Percentiles rank a stretch among this genome's conserved stretches.
These are phyloP conservation scores for Hylyphantes graminicola DNA, from an alignment of 1,140 invertebrate species.

Conservation along the genomic window DNA sequence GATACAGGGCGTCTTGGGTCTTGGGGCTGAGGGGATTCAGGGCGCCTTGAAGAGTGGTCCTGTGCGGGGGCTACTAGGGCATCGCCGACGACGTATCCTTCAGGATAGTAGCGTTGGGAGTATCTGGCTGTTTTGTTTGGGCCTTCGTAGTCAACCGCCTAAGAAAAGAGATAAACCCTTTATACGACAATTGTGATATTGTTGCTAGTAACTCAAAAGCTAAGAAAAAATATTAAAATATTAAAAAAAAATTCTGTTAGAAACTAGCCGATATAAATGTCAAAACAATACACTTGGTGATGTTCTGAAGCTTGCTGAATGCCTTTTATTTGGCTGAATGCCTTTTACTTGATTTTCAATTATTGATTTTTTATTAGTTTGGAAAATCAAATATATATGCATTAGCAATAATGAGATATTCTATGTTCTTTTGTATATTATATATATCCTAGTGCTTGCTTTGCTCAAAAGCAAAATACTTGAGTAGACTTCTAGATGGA, in stretches of 20 bases:
- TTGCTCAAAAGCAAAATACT: too few relatives aligned
- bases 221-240: background rate
- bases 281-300: too few relatives aligned
- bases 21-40: conserved; percentile 14
- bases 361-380: too few relatives aligned
- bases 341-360: too few relatives aligned
- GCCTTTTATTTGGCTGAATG: too few relatives aligned
- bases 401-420: too few relatives aligned
- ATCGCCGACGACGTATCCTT: conserved; percentile 64
- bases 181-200: background rate
- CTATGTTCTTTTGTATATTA: too few relatives aligned
- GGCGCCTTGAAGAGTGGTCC: conserved; percentile 1
- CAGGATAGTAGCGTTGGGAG: conserved; percentile 77
- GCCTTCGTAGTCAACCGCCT: conserved; percentile 63
- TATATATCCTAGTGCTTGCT: too few relatives aligned
- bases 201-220: background rate
- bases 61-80: conserved; percentile 33
- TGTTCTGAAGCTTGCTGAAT: too few relatives aligned
- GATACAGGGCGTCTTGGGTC: conserved; percentile 1
- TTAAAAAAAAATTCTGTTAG: background rate
- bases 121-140: conserved; percentile 83
- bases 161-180: conserved; percentile 16
- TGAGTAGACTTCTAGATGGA: too few relatives aligned
- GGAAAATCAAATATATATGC: too few relatives aligned
- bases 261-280: background rate